phyloP scores from a whole-genome alignment of 2,113 vertebrate species.

The Tupaia tana region DNA sequence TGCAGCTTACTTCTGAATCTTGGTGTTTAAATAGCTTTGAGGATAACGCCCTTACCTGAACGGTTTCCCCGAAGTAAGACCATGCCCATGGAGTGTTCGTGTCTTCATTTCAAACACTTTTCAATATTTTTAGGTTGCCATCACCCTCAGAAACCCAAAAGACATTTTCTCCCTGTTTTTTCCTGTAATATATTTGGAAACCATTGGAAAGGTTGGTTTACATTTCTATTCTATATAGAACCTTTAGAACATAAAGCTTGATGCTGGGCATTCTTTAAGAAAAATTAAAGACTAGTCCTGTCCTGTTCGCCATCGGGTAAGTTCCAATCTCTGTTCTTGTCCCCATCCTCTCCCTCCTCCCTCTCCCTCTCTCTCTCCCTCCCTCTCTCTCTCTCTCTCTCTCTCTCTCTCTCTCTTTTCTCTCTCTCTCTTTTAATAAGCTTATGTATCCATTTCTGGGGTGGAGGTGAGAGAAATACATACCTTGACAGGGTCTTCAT shows the following conservation, averaged over 20 bases:
- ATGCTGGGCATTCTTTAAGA: background rate
- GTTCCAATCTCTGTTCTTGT: background rate
- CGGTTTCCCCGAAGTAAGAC: constrained; percentile 16
- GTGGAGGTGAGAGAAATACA: no score
- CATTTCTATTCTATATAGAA: background rate
- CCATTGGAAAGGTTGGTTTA: background rate
- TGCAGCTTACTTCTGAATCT: constrained; percentile 60
- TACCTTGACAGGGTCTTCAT: no score
- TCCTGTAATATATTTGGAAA: constrained; percentile 1
- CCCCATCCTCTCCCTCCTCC: no score
- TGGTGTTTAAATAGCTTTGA: constrained; percentile 53
- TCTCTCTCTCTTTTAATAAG: no score
- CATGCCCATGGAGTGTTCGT: background rate
- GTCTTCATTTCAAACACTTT: background rate
- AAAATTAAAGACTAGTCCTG: background rate
- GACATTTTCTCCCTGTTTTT: background rate
- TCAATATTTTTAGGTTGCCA: background rate
- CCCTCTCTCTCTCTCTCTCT: no score
- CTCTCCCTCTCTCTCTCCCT: no score
- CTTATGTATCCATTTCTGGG: no score
- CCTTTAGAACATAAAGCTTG: background rate
- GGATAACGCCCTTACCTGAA: constrained; percentile 54
- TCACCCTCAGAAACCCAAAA: constrained; percentile 26
- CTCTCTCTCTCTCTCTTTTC: no score
- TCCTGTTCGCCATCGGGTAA: background rate